Evolutionary conservation across 2,888 invertebrate genomes (phyloP).

Genomic region (Eilema caniola): DNA sequence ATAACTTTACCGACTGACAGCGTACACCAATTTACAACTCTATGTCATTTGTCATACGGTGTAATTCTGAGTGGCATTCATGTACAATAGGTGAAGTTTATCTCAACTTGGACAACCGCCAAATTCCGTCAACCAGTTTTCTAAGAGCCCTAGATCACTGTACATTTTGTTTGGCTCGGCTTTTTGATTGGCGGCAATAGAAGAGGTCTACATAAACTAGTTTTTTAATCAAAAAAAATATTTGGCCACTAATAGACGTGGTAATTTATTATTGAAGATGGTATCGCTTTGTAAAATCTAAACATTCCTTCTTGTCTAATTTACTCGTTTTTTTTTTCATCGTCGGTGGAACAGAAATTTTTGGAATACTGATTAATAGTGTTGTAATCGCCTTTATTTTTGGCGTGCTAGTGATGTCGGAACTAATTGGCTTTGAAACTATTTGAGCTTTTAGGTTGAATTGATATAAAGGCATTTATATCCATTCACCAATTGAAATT

Average conservation of each 20-base stretch:
- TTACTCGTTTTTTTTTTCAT: conserved; percentile 28
- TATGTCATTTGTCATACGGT: conserved; percentile 54
- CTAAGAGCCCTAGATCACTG: conserved; percentile 39
- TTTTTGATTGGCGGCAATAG: conserved; percentile 22
- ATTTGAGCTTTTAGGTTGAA: neutral
- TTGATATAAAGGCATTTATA: too few species aligned
- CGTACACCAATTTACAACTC: conserved; percentile 57
- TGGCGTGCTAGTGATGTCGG: conserved; percentile 22
- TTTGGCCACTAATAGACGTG: conserved; percentile 41
- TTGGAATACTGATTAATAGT: conserved; percentile 35
- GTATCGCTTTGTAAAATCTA: conserved; percentile 51
- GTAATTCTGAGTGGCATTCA: conserved; percentile 47
- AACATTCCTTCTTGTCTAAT: conserved; percentile 43
- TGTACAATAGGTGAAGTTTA: conserved; percentile 51
- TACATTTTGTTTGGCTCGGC: conserved; percentile 36
- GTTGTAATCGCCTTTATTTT: conserved; percentile 21
- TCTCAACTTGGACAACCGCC: conserved; percentile 59
- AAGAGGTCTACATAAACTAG: conserved; percentile 28
- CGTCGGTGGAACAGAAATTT: conserved; percentile 5
- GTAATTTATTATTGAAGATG: conserved; percentile 50
- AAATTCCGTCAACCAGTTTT: conserved; percentile 51
- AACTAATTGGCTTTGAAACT: conserved; percentile 22
- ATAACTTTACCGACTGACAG: conserved; percentile 53
- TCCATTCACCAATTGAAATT: too few species aligned
- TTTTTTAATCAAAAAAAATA: conserved; percentile 42